phyloP scores from a whole-genome alignment of 1,140 invertebrate genomes.

The Centruroides sculpturatus region DNA sequence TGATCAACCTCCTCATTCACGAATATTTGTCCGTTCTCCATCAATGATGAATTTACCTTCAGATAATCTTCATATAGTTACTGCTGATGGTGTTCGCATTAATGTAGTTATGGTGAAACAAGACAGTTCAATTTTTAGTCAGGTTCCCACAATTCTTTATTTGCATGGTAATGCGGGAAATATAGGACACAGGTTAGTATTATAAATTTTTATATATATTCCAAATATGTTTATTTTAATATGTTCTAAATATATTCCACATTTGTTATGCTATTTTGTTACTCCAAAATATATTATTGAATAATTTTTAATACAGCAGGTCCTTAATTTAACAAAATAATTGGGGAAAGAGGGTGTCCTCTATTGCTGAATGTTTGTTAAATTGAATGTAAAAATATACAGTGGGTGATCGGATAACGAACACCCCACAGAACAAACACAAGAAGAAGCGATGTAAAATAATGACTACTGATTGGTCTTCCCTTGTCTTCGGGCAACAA shows the following conservation, averaged over 20 bases:
- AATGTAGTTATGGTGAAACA: constrained; percentile 79
- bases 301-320: not conserved
- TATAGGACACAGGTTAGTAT: constrained; percentile 67
- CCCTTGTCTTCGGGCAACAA: no score
- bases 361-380: no score
- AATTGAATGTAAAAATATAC: no score
- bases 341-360: no score
- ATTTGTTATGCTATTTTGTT: no score
- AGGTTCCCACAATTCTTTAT: constrained; percentile 65
- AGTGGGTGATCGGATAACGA: no score
- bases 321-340: not conserved
- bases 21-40: constrained; percentile 70
- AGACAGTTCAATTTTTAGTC: constrained; percentile 39
- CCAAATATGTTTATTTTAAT: not conserved
- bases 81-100: constrained; percentile 61
- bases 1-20: constrained; percentile 67
- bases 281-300: not conserved
- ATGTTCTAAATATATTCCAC: no score
- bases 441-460: no score
- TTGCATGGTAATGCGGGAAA: constrained; percentile 95
- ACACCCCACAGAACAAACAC: no score
- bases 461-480: no score
- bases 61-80: constrained; percentile 54
- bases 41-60: constrained; percentile 65
- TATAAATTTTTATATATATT: not conserved